A percentile compares a stretch with the other conserved stretches of the same genome.
Evolutionary conservation across 2,888 invertebrate species (phyloP).

Genomic region (Napeogenes sylphis): DNA sequence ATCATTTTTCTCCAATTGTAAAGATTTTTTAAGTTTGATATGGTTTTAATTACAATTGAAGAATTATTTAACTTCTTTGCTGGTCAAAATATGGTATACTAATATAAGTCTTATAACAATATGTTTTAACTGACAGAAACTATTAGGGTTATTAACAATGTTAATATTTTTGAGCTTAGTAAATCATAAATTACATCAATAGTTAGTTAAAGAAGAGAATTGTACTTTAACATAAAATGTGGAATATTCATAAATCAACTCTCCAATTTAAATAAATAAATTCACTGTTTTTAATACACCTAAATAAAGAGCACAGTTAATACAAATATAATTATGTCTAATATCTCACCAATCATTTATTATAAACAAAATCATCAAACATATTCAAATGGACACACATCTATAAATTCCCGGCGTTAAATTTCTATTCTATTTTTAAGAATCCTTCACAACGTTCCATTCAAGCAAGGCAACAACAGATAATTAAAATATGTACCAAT

Average conservation of each 20-base stretch:
- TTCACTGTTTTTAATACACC: neutral
- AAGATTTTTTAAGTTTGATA: neutral
- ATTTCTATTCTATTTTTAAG: too few relatives aligned
- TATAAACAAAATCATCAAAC: neutral
- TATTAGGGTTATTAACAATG: neutral
- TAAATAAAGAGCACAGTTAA: slow-evolving; percentile 4
- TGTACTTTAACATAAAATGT: neutral
- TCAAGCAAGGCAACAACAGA: neutral
- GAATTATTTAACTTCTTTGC: neutral
- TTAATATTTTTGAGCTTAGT: slow-evolving; percentile 3
- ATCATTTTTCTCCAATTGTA: neutral
- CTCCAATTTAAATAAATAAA: slow-evolving; percentile 1
- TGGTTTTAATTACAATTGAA: neutral
- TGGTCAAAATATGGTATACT: too few relatives aligned
- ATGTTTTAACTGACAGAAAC: neutral
- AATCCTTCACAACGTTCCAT: too few relatives aligned
- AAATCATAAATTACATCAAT: neutral
- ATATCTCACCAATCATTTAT: slow-evolving; percentile 5
- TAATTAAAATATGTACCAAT: neutral
- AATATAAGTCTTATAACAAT: too few relatives aligned
- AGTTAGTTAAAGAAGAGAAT: neutral
- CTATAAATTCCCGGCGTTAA: neutral
- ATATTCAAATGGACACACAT: slow-evolving; percentile 1
- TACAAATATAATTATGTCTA: slow-evolving; percentile 2
- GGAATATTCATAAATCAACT: slow-evolving; percentile 2